Conservation (phyloP, 2,113 vertebrate species). For the Neolamprologus brichardi region DNA sequence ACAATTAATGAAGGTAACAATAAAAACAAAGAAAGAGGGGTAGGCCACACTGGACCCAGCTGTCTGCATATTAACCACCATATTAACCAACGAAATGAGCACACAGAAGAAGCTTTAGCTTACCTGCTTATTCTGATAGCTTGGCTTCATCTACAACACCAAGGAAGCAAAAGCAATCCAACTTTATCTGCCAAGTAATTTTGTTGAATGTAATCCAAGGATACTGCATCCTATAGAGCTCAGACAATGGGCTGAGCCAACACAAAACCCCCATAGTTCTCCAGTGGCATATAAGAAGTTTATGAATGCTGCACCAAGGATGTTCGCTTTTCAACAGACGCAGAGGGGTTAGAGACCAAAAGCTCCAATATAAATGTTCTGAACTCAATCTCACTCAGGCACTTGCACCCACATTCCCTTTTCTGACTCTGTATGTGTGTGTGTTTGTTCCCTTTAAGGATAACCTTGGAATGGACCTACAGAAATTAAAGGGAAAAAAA, state of each 20-base stretch:
- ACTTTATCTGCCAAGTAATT: conserved; percentile 33
- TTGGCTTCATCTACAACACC: not conserved
- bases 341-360: conserved; percentile 55
- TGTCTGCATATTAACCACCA: conserved; percentile 3
- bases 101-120: not conserved
- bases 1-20: not conserved
- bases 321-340: conserved; percentile 55
- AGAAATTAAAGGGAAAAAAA: conserved; percentile 25
- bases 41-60: not conserved
- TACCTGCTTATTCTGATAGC: not conserved
- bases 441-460: conserved; percentile 40
- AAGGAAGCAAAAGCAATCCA: conserved; percentile 11
- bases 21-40: not conserved
- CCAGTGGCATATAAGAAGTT: conserved; percentile 50
- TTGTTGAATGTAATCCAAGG: conserved; percentile 41
- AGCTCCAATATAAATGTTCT: conserved; percentile 50
- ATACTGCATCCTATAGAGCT: conserved; percentile 44
- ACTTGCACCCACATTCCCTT: conserved; percentile 34
- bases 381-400: conserved; percentile 54
- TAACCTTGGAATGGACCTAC: conserved; percentile 49
- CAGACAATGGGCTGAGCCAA: conserved; percentile 44
- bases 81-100: not conserved
- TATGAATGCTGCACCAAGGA: conserved; percentile 61
- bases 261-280: conserved; percentile 46
- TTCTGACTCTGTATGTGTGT: not conserved